Evolutionary conservation across 2,113 vertebrate genomes (phyloP).

Genomic region (Rhinolophus sinicus): DNA sequence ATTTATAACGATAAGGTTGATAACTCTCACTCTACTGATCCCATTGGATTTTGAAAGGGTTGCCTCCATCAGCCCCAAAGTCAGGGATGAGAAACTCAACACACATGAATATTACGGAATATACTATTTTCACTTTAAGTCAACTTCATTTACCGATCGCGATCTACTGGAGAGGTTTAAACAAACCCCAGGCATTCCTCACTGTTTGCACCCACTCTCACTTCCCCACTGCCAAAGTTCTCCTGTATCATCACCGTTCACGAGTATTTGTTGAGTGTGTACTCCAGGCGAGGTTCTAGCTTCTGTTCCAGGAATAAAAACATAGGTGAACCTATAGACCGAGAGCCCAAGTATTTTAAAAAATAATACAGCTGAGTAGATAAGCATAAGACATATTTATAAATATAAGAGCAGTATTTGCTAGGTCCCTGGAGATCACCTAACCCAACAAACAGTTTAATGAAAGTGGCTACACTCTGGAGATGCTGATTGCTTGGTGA

Average conservation of each 20-base stretch:
- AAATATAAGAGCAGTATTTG: background rate
- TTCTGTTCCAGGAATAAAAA: background rate
- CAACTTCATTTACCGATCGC: background rate
- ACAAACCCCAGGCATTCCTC: background rate
- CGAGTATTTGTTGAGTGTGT: background rate
- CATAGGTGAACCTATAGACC: background rate
- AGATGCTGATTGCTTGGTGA: no score
- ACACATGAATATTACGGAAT: fast-evolving
- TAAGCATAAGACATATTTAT: background rate
- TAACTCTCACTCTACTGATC: background rate
- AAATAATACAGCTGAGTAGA: background rate
- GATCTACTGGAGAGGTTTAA: background rate
- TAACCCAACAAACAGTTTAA: background rate
- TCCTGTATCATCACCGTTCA: background rate
- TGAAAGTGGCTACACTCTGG: background rate
- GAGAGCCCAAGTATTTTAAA: background rate
- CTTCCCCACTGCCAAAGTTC: no score
- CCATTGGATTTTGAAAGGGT: background rate
- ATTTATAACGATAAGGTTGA: background rate
- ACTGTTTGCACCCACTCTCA: background rate
- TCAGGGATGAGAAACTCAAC: background rate
- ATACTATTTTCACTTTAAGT: background rate
- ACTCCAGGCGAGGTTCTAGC: background rate
- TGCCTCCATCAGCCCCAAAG: background rate
- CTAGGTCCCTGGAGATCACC: background rate